Percentiles rank a stretch among this genome's conserved stretches.
Conservation (phyloP, 2,797 vertebrate species). For the Acanthurus tractus region DNA sequence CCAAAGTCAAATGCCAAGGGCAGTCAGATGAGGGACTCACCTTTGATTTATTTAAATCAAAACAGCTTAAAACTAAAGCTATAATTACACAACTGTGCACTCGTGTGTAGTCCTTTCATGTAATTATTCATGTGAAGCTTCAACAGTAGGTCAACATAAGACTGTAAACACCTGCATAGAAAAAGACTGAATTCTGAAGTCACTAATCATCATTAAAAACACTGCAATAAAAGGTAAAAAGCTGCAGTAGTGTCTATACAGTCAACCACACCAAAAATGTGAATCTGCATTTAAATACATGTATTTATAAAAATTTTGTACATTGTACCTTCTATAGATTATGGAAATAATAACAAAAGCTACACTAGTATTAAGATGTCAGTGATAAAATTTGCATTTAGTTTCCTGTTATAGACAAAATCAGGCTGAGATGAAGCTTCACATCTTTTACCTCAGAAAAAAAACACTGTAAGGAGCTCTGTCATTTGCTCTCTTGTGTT, state of each 20-base stretch:
- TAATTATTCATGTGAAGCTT: constrained; percentile 28
- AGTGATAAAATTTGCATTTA: no score
- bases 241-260: neutral
- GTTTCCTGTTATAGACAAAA: no score
- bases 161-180: constrained; percentile 41
- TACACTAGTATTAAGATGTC: neutral
- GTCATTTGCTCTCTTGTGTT: neutral
- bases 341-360: neutral
- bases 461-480: no score
- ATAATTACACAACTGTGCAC: constrained; percentile 53
- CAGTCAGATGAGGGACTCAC: constrained; percentile 67
- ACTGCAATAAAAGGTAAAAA: constrained; percentile 40
- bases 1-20: constrained; percentile 79
- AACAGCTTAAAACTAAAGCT: constrained; percentile 43
- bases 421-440: no score
- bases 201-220: constrained; percentile 5
- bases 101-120: constrained; percentile 29
- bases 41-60: constrained; percentile 70
- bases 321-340: neutral
- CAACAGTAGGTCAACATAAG: constrained; percentile 16
- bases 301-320: neutral
- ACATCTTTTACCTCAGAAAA: no score
- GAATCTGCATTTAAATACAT: neutral
- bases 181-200: neutral
- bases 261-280: neutral